Percentiles rank a stretch among this genome's conserved stretches.
These are phyloP conservation scores for Crotalus horridus DNA, from an alignment of 2,113 vertebrate species.

Conservation along the genomic window DNA sequence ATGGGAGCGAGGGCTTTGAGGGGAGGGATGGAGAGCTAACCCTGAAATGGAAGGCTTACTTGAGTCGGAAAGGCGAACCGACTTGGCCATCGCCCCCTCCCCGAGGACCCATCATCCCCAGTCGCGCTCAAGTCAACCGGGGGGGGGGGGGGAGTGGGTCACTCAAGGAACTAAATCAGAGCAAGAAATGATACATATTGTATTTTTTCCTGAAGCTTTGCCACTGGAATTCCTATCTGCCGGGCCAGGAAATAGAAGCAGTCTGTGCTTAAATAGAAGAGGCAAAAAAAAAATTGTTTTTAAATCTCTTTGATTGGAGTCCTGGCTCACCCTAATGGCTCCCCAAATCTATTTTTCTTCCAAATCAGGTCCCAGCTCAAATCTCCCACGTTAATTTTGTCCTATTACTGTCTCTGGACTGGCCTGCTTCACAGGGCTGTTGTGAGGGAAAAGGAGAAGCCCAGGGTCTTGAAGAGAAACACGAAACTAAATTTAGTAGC, in stretches of 20 bases:
- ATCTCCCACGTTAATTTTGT: background rate
- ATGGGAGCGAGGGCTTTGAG: no score
- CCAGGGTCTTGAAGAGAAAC: background rate
- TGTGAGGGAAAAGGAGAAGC: background rate
- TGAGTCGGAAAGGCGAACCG: background rate
- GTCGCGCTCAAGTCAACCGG: background rate
- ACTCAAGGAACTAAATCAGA: background rate
- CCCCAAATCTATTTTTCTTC: background rate
- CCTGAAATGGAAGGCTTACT: background rate
- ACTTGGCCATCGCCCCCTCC: background rate
- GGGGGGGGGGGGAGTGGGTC: no score
- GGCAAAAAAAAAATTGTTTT: background rate
- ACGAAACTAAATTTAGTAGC: background rate
- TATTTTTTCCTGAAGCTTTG: background rate
- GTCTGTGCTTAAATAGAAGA: background rate
- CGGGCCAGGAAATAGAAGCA: background rate
- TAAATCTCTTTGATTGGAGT: background rate
- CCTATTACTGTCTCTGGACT: background rate
- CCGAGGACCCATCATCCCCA: background rate
- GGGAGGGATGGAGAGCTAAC: background rate
- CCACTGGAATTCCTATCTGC: background rate
- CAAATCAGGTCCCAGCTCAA: background rate
- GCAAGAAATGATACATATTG: background rate
- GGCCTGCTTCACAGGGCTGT: background rate
- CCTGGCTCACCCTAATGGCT: background rate